A percentile compares a stretch with the other conserved stretches of the same genome.
These are phyloP conservation scores for Cephalophus harveyi DNA, from an alignment of 2,113 vertebrate species.

Conservation along the genomic window DNA sequence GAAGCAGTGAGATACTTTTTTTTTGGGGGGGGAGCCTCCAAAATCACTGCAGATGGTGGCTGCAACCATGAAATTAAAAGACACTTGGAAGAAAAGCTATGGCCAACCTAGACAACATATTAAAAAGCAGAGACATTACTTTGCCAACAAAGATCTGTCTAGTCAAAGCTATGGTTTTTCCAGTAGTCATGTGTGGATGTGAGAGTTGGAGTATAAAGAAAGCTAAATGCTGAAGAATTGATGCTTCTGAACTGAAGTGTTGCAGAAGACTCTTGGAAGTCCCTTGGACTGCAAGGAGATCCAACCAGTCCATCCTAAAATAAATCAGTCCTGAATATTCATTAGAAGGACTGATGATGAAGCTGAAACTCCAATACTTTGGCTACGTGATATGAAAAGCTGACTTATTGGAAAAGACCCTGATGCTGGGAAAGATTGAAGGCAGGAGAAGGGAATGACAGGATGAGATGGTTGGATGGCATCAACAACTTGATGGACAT, in stretches of 20 bases:
- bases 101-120: background rate
- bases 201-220: background rate
- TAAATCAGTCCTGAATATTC: background rate
- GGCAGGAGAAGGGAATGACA: background rate
- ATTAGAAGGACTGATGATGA: background rate
- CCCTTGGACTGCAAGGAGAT: background rate
- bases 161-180: background rate
- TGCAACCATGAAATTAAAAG: background rate
- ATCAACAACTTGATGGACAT: background rate
- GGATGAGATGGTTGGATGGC: background rate
- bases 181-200: background rate
- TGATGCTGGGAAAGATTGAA: background rate
- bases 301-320: background rate
- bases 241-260: background rate
- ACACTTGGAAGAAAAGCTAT: background rate
- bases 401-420: background rate
- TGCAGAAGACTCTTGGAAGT: background rate
- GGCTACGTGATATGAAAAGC: background rate
- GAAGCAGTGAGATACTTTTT: background rate
- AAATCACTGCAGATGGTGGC: background rate
- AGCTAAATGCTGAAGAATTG: background rate
- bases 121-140: background rate
- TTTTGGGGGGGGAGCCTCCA: rapidly evolving
- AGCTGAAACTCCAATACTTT: background rate
- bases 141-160: background rate